Evolutionary conservation across 1,140 invertebrate genomes (phyloP).

Genomic region (Drosophila dunni): DNA sequence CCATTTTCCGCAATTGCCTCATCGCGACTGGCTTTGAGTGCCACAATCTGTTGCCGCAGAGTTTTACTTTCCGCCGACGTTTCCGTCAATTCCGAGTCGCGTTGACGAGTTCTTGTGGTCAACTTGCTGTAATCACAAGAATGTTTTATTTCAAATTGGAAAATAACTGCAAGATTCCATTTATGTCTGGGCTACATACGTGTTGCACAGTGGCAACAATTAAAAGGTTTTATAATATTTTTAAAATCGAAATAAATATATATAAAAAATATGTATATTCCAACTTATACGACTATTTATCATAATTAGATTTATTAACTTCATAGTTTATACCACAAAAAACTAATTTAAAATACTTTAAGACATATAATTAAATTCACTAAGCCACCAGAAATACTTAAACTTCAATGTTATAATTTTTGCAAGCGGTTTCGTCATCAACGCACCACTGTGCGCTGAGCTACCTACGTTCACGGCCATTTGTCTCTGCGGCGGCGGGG

Average conservation of each 20-base stretch:
- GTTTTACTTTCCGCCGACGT: constrained; percentile 78
- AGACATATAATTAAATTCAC: too few relatives aligned
- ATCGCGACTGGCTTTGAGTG: constrained; percentile 76
- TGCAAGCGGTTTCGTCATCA: neutral
- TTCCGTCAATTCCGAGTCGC: constrained; percentile 71
- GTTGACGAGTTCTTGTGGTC: constrained; percentile 68
- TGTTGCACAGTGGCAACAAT: too few relatives aligned
- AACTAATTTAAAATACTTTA: too few relatives aligned
- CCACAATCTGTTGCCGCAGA: constrained; percentile 75
- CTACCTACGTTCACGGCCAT: constrained; percentile 6
- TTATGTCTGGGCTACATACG: neutral
- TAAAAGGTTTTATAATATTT: too few relatives aligned
- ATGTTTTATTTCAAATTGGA: constrained; percentile 1
- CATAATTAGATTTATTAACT: too few relatives aligned
- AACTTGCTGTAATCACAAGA: constrained; percentile 64
- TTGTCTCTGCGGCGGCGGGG: neutral
- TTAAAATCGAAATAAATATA: too few relatives aligned
- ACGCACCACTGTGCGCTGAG: neutral
- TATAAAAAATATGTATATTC: too few relatives aligned
- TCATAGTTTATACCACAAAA: too few relatives aligned
- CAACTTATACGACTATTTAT: too few relatives aligned
- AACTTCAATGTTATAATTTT: too few relatives aligned
- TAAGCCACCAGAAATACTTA: too few relatives aligned
- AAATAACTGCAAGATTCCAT: neutral
- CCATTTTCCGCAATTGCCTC: constrained; percentile 81